phyloP scores from a whole-genome alignment of 2,888 invertebrate genomes.

The Linhomoeus sp. region DNA sequence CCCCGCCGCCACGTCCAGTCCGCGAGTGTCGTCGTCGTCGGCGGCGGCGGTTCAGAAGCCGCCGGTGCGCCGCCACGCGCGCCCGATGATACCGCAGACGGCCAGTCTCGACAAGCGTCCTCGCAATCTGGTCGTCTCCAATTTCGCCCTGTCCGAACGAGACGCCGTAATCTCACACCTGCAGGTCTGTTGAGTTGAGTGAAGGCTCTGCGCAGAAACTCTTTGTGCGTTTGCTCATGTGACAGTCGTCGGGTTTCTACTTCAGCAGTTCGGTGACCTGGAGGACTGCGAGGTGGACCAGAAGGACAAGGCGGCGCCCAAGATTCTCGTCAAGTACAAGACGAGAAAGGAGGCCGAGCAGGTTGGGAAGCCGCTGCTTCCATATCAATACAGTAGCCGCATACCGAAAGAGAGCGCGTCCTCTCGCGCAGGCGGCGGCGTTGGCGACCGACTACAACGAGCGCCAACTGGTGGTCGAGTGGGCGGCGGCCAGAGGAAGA shows the following conservation, averaged over 20 bases:
- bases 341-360: conserved; percentile 57
- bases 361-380: conserved; percentile 25
- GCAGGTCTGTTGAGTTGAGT: conserved; percentile 45
- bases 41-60: background rate
- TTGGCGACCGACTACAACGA: background rate
- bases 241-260: background rate
- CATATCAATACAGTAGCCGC: no score
- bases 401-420: background rate
- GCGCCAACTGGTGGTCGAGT: background rate
- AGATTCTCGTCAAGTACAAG: conserved; percentile 52
- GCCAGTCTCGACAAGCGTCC: conserved; percentile 56
- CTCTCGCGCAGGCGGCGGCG: conserved; percentile 1
- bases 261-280: conserved; percentile 64
- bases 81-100: background rate
- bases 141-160: conserved; percentile 62
- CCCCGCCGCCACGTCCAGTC: no score
- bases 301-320: conserved; percentile 43
- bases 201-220: no score
- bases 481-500: background rate
- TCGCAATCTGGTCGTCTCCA: conserved; percentile 60
- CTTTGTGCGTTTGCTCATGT: no score
- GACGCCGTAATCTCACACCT: conserved; percentile 60
- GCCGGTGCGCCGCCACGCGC: background rate
- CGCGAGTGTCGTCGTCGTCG: background rate
- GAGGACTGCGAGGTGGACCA: conserved; percentile 53